Evolutionary conservation across 2,888 invertebrate species (phyloP).

Genomic region (Brenthis hecate): DNA sequence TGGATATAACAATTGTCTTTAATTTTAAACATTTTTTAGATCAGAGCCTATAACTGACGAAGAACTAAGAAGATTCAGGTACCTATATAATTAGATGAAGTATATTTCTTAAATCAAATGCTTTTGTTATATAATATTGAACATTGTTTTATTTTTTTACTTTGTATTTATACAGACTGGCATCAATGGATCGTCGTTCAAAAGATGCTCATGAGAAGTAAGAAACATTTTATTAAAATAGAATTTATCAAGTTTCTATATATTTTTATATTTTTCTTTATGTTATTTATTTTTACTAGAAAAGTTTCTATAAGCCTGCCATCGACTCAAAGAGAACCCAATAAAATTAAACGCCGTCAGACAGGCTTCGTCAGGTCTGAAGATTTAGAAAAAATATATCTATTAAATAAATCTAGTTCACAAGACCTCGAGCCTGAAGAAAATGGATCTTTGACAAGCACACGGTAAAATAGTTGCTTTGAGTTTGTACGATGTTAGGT

Average conservation of each 20-base stretch:
- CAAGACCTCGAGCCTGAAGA: slow-evolving; percentile 36
- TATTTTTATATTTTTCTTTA: slow-evolving; percentile 31
- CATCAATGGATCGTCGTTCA: slow-evolving; percentile 43
- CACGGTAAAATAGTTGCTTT: slow-evolving; percentile 34
- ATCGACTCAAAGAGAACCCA: slow-evolving; percentile 31
- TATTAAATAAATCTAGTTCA: slow-evolving; percentile 34
- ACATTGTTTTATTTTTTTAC: background rate
- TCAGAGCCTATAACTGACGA: slow-evolving; percentile 56
- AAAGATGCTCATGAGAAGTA: slow-evolving; percentile 48
- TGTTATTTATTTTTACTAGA: slow-evolving; percentile 49
- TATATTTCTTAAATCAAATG: slow-evolving; percentile 1
- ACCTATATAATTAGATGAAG: background rate
- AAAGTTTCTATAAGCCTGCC: slow-evolving; percentile 57
- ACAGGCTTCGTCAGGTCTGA: slow-evolving; percentile 59
- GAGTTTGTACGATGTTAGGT: background rate
- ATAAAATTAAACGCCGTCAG: slow-evolving; percentile 57
- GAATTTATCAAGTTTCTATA: too few species aligned
- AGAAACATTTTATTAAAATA: slow-evolving; percentile 29
- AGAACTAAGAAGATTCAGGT: slow-evolving; percentile 55
- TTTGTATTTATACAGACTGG: slow-evolving; percentile 47
- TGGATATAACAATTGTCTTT: background rate
- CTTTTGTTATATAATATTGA: background rate
- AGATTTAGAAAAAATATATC: slow-evolving; percentile 48
- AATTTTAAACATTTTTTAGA: slow-evolving; percentile 40
- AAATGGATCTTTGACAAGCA: slow-evolving; percentile 39